Conservation (phyloP, 1,140 invertebrate species). For the Conus ventricosus region DNA sequence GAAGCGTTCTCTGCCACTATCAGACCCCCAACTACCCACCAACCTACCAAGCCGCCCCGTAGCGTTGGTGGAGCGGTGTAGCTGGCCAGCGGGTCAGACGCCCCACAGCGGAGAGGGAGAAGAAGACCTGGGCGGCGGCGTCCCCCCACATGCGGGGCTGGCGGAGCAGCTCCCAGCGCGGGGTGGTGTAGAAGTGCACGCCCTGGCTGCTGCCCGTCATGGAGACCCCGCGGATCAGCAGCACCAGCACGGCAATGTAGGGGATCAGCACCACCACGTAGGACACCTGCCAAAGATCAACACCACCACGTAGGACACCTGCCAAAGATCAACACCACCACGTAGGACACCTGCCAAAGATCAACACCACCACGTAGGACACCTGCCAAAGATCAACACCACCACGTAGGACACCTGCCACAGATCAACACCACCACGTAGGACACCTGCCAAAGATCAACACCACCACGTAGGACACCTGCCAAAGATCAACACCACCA, state of each 20-base stretch:
- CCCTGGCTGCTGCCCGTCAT: slow-evolving; percentile 85
- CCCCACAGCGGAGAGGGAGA: slow-evolving; percentile 78
- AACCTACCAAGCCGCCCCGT: slow-evolving; percentile 73
- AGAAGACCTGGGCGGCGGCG: slow-evolving; percentile 79
- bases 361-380: too few relatives aligned
- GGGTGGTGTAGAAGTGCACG: slow-evolving; percentile 87
- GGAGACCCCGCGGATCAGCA: slow-evolving; percentile 90
- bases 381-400: too few relatives aligned
- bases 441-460: too few relatives aligned
- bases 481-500: too few relatives aligned
- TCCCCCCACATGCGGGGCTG: slow-evolving; percentile 78
- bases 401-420: too few relatives aligned
- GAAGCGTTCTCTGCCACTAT: too few relatives aligned
- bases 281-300: slow-evolving; percentile 57
- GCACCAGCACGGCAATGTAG: slow-evolving; percentile 91
- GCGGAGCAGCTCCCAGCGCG: slow-evolving; percentile 63
- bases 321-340: slow-evolving; percentile 15
- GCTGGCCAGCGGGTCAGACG: slow-evolving; percentile 77
- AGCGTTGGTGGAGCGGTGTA: slow-evolving; percentile 79
- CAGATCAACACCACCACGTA: too few relatives aligned
- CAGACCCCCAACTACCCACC: too few relatives aligned
- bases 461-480: too few relatives aligned
- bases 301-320: slow-evolving; percentile 79
- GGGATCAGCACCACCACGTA: slow-evolving; percentile 91
- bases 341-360: too few relatives aligned